Evolutionary conservation across 2,113 vertebrate species (phyloP).

Genomic region (Verasper variegatus): DNA sequence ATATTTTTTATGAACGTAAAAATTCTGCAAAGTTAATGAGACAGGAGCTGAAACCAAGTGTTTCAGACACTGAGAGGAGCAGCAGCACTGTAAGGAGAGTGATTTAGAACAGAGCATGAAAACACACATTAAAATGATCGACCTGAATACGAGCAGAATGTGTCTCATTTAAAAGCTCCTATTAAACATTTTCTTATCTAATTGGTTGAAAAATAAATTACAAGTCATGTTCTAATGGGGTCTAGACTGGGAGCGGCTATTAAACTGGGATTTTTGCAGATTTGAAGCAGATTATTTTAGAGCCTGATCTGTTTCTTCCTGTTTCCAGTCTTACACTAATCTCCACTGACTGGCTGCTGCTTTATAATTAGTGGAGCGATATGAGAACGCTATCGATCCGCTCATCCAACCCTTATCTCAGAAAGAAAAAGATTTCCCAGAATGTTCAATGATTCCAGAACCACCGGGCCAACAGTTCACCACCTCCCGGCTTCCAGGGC

Average conservation of each 20-base stretch:
- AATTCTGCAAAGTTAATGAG: too few relatives aligned
- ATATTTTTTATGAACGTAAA: too few relatives aligned
- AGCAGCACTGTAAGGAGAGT: background rate
- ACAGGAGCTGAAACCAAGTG: too few relatives aligned
- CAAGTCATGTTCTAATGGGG: background rate
- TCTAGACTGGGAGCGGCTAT: background rate
- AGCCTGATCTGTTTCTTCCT: background rate
- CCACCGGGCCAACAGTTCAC: background rate
- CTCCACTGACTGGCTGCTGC: background rate
- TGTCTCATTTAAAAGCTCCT: background rate
- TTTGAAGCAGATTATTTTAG: background rate
- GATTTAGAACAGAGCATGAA: background rate
- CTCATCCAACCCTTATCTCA: background rate
- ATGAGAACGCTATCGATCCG: background rate
- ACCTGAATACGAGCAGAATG: background rate
- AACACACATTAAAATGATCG: background rate
- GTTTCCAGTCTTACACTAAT: background rate
- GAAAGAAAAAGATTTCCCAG: too few relatives aligned
- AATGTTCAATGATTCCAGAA: background rate
- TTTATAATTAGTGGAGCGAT: background rate
- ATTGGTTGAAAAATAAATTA: background rate
- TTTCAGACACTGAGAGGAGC: background rate
- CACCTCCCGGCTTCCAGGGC: background rate
- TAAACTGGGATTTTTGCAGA: background rate
- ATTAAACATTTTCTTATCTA: too few relatives aligned